These are phyloP conservation scores for Barbus barbus DNA, from an alignment of 2,113 vertebrate species.

Conservation along the genomic window DNA sequence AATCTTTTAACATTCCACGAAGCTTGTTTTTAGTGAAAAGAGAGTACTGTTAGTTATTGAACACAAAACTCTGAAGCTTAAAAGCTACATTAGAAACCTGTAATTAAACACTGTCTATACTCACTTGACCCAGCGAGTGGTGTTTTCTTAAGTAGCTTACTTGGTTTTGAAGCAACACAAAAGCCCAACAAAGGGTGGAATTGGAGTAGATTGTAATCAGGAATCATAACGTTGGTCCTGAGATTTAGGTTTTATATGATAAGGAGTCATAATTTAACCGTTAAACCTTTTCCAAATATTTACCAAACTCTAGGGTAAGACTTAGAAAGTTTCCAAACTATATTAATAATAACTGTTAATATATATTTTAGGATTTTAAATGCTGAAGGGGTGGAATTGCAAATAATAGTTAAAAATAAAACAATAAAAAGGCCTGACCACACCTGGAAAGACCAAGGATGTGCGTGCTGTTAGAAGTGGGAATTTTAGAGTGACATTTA, in stretches of 20 bases:
- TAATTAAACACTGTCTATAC: slow-evolving; percentile 18
- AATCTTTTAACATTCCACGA: neutral
- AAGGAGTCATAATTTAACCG: slow-evolving; percentile 34
- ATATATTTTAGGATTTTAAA: neutral
- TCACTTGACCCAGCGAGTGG: neutral
- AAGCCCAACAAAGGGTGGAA: slow-evolving; percentile 34
- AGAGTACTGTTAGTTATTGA: neutral
- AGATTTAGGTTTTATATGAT: slow-evolving; percentile 39
- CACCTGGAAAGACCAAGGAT: slow-evolving; percentile 25
- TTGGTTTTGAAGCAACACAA: slow-evolving; percentile 35
- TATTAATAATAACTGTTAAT: neutral
- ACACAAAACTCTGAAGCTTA: neutral
- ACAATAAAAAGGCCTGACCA: neutral
- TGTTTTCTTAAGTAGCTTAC: slow-evolving; percentile 21
- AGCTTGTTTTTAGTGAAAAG: neutral
- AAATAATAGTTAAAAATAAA: neutral
- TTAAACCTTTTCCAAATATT: slow-evolving; percentile 1
- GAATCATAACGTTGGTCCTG: slow-evolving; percentile 35
- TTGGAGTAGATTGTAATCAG: slow-evolving; percentile 46
- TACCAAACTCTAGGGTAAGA: neutral
- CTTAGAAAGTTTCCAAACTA: neutral
- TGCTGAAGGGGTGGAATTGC: neutral
- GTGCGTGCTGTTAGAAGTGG: neutral
- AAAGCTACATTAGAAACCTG: neutral
- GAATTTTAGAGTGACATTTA: slow-evolving; percentile 34